Evolutionary conservation across 1,140 invertebrate species (phyloP), one percentile per base, ranked within the genome.

Genomic region (Anadara kagoshimensis): DNA sequence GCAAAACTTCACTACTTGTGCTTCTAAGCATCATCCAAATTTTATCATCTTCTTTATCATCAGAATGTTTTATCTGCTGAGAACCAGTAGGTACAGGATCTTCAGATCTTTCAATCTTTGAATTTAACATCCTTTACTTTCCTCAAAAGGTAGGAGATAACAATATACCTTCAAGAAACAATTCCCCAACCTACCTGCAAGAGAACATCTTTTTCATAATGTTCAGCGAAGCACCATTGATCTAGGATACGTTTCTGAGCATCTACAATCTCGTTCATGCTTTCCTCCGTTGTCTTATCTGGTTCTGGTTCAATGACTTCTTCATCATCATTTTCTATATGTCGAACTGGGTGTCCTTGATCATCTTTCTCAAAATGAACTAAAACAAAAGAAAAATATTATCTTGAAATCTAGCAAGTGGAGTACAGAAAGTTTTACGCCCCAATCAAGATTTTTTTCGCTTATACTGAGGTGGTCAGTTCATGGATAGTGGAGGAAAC

Each of bases 141-240:
- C n/a, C n/a, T n/a, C n/a, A n/a, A n/a, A n/a, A n/a, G n/a, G n/a
- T n/a, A n/a, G n/a, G n/a, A n/a, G n/a, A n/a, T n/a, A n/a, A n/a
- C n/a, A n/a, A n/a, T n/a, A n/a, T n/a, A n/a, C n/a, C n/a, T n/a
- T n/a, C n/a, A n/a, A n/a, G n/a, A 36, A 36, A 2, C 2, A 36
- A 36, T 36, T 36, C 29, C 2, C 29, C 29, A 36, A 2, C 29
- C 2, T 36, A 90, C 88, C 83, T 90, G 89, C 18, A 87, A 79
- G 5, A 90, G 76, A 20, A 87, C 73, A 41, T 85, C 66, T 24
- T 83, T 85, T 54, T 89, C 84, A 73, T 85, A 86, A 62, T 89
- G 87, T 72, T 90, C 89, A 45, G 86, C 84, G 83, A 86, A 89
- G 61, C 85, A 86, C 87, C 87, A 90, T 65, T 88, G 81, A 56